Conservation (phyloP, 2,113 vertebrate genomes). For the Scalopus aquaticus region DNA sequence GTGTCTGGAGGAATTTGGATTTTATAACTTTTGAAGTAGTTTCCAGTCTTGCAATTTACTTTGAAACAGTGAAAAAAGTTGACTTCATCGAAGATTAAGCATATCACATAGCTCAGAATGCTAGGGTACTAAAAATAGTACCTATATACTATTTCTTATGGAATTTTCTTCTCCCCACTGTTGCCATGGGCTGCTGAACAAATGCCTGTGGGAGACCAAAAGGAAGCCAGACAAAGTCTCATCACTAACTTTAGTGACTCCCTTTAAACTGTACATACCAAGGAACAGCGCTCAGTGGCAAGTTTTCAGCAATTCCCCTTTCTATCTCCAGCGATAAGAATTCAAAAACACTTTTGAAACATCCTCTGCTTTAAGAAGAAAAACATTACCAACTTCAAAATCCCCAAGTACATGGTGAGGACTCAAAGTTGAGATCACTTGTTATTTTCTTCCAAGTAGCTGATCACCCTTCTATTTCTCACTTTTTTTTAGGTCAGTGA, state of each 20-base stretch:
- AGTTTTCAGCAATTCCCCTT: not conserved
- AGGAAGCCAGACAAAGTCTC: not conserved
- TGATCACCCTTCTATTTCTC: not conserved
- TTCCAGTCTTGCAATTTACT: not conserved
- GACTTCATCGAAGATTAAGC: not conserved
- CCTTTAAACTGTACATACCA: not conserved
- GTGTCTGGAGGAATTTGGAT: not conserved
- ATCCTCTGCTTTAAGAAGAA: constrained; percentile 15
- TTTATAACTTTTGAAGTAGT: not conserved
- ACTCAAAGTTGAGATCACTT: constrained; percentile 24
- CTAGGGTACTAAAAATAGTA: not conserved
- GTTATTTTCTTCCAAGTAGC: not conserved
- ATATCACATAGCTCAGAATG: not conserved
- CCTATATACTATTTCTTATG: not conserved
- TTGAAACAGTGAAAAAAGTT: not conserved
- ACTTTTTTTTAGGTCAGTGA: not conserved
- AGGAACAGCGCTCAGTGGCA: not conserved
- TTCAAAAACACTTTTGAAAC: constrained; percentile 7
- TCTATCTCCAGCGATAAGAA: not conserved
- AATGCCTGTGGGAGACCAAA: not conserved
- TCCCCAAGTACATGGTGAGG: not conserved
- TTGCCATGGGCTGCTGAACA: not conserved
- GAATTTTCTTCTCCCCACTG: not conserved
- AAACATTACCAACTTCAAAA: not conserved
- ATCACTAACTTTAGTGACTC: not conserved